Conservation (phyloP, 1,140 invertebrate genomes). For the Cephus cinctus region DNA sequence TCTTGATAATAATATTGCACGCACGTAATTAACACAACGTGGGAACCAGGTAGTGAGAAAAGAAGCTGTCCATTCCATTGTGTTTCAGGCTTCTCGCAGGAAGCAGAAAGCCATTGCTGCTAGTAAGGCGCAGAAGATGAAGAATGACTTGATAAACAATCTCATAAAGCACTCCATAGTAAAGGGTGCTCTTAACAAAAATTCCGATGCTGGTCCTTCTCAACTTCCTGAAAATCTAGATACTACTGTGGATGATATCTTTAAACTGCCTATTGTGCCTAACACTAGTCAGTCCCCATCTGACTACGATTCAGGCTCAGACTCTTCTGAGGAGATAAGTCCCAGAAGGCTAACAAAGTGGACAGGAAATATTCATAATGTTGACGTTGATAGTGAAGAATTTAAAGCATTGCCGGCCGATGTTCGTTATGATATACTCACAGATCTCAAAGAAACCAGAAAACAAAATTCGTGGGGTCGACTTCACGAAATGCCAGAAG, state of each 20-base stretch:
- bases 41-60: slow-evolving; percentile 51
- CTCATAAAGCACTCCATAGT: slow-evolving; percentile 59
- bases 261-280: slow-evolving; percentile 68
- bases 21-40: slow-evolving; percentile 43
- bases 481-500: slow-evolving; percentile 78
- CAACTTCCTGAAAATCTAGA: slow-evolving; percentile 5
- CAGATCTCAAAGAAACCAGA: slow-evolving; percentile 86
- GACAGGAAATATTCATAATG: slow-evolving; percentile 70
- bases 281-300: slow-evolving; percentile 36
- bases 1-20: slow-evolving; percentile 48
- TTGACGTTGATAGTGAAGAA: slow-evolving; percentile 76
- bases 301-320: slow-evolving; percentile 43
- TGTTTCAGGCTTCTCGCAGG: slow-evolving; percentile 71
- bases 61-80: slow-evolving; percentile 42
- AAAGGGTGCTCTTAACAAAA: slow-evolving; percentile 46
- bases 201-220: slow-evolving; percentile 17
- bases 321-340: slow-evolving; percentile 46
- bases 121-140: slow-evolving; percentile 69
- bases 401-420: slow-evolving; percentile 83
- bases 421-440: slow-evolving; percentile 89
- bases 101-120: slow-evolving; percentile 71
- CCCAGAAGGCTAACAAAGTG: slow-evolving; percentile 55
- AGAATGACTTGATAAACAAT: slow-evolving; percentile 71
- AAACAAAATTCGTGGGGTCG: slow-evolving; percentile 88
- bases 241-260: slow-evolving; percentile 60